Base-by-base conservation (phyloP, 2,888 invertebrate species). In the Oxyscelio sp. region DNA sequence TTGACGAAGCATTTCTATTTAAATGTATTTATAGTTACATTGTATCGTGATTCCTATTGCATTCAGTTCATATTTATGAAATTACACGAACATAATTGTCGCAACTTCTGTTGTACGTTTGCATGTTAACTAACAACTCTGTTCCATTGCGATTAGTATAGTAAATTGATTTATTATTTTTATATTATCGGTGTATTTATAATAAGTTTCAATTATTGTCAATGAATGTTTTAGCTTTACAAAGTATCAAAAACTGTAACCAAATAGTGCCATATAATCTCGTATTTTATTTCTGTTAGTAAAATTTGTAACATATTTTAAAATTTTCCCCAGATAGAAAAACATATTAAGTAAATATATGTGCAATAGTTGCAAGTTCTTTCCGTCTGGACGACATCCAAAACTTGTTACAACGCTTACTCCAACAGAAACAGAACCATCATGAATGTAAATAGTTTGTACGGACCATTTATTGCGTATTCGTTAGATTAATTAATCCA, bases 211-310 rank as follows among this genome's bases (percentile, higher is more conserved):
- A 43, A 43, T n/a, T 43, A 15, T 6, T 63, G 48, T 48, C 31
- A 48, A 63, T 48, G 27, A 40, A 63, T 48, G n/a, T 48, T 48
- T 45, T 2, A 63, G 17, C 31, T 31, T 13, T 15, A 31, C 27
- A 59, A 59, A 22, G 8, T 70, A 58, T 70, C 45, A 31, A 70
- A 52, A 63, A 63, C 11, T 68, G 59, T 78, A 78, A 78, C 68
- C 48, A 68, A 78, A 78, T 68, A 52, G 77, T 78, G 77, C 68
- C 77, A 78, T 77, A 59, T 77, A 77, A 77, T 66, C 38, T 66
- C 22, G n/a, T 66, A 66, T 15, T 50, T 11, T 52, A 22, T 58
- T 59, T 58, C 11, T 43, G 59, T 59, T 31, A 48, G 8, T 48
- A 19, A 48, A n/a, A 9, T 4, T 48, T 27, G 38, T 43, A 66